These are phyloP conservation scores for Himalopsyche japonica DNA, from an alignment of 2,888 invertebrate species.

Conservation along the genomic window DNA sequence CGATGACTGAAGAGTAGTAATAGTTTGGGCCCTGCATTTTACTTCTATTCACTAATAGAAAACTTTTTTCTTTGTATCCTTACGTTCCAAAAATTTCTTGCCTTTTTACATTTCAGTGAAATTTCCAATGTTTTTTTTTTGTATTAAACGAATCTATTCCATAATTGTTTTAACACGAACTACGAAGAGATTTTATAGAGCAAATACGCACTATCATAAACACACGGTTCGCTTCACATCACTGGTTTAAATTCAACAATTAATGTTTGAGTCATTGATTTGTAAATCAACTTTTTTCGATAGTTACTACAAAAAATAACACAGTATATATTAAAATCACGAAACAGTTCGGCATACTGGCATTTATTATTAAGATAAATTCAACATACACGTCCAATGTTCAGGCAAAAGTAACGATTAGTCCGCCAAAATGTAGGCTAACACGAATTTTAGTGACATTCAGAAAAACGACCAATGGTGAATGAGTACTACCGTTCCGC, in stretches of 20 bases:
- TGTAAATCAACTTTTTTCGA: neutral
- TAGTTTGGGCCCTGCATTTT: neutral
- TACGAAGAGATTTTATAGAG: neutral
- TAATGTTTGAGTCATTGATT: neutral
- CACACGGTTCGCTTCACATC: neutral
- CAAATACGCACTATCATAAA: neutral
- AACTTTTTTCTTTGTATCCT: neutral
- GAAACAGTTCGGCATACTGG: neutral
- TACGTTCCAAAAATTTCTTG: neutral
- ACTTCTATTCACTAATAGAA: neutral
- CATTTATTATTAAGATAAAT: neutral
- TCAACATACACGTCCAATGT: too few relatives aligned
- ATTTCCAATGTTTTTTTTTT: neutral
- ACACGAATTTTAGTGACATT: too few relatives aligned
- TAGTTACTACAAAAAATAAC: neutral
- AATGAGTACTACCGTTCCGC: too few relatives aligned
- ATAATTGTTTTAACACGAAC: neutral
- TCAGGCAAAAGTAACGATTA: too few relatives aligned
- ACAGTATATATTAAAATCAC: neutral
- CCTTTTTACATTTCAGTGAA: neutral
- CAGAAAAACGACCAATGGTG: too few relatives aligned
- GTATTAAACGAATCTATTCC: neutral
- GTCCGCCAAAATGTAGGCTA: too few relatives aligned
- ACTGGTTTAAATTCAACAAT: neutral
- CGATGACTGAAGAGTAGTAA: slow-evolving; percentile 48